Conservation (phyloP, 1,140 invertebrate genomes). For the Bombus haemorrhoidalis region DNA sequence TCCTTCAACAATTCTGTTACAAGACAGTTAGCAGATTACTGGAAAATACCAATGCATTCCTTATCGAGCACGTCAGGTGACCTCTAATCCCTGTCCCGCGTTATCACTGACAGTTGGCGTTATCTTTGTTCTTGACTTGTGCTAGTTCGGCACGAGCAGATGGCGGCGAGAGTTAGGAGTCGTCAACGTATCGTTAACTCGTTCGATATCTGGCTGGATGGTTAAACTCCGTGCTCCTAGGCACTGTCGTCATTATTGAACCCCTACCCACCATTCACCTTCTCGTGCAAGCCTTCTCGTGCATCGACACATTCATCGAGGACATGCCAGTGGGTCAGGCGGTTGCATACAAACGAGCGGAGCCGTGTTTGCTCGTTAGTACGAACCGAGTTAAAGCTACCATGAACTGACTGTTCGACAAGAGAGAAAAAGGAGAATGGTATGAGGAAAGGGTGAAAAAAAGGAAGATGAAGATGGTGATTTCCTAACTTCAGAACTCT, state of each 20-base stretch:
- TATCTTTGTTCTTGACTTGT: slow-evolving; percentile 64
- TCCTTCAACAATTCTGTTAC: background rate
- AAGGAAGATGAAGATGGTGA: slow-evolving; percentile 24
- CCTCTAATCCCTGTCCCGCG: slow-evolving; percentile 55
- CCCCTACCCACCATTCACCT: slow-evolving; percentile 39
- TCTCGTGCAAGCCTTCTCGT: slow-evolving; percentile 51
- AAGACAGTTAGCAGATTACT: background rate
- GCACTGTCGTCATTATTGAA: slow-evolving; percentile 69
- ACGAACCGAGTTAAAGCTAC: slow-evolving; percentile 58
- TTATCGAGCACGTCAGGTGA: slow-evolving; percentile 39
- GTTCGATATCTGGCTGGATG: slow-evolving; percentile 73
- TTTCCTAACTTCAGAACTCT: slow-evolving; percentile 45
- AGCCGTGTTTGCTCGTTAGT: slow-evolving; percentile 75
- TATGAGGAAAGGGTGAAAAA: slow-evolving; percentile 22
- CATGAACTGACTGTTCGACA: slow-evolving; percentile 46
- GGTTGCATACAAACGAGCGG: slow-evolving; percentile 76
- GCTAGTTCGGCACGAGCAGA: slow-evolving; percentile 44
- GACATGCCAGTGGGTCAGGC: slow-evolving; percentile 75
- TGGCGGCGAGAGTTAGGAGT: slow-evolving; percentile 59
- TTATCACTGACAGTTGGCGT: slow-evolving; percentile 68
- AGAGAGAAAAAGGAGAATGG: slow-evolving; percentile 27
- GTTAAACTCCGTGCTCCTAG: slow-evolving; percentile 65
- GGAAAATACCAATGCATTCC: slow-evolving; percentile 35
- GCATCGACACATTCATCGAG: slow-evolving; percentile 57
- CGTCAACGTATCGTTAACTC: slow-evolving; percentile 78